Evolutionary conservation across 2,888 invertebrate species (phyloP), one percentile per base, ranked within the genome.

Genomic region (Scaptomyza cyrtandrae): DNA sequence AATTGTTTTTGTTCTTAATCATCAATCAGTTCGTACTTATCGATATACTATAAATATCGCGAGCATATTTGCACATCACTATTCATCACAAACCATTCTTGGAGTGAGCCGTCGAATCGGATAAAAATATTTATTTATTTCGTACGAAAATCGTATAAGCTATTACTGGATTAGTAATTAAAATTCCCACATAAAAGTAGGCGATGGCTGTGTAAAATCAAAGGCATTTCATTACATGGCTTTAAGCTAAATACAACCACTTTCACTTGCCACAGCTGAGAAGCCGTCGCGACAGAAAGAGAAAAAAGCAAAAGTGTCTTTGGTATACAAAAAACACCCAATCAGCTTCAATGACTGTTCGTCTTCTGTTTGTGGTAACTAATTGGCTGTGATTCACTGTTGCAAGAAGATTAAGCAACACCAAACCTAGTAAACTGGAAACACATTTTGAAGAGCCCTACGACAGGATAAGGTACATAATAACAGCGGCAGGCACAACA

Each of bases 261-360:
- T 78, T 78, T 75, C 74, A 75, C 74, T 75, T 59, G 52, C 41
- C 16, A 45, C 54, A 54, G 72, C 70, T 64, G 65, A 72, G 52
- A 27, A 24, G 55, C 48, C 71, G 35, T 63, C 55, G 62, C 70
- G 58, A 57, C 39, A 41, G 70, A 53, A 52, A 57, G 54, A 63
- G 44, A 55, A 62, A 48, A 67, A 58, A 67, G 57, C 69, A 74
- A 66, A 66, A 73, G 73, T 77, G 56, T 56, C 49, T 49, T 49
- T 54, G 55, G 55, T 58, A 58, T 44, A 65, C 33, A 55, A 72
- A 49, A 24, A 41, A 2, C 3, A 19, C 33, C 13, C 19, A 41
- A 31, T 11, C 29, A 50, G 24, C 43, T 48, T 48, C 52, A 74
- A 72, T 77, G 60, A 58, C 46, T 63, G 31, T 70, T 55, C 48